Base-by-base conservation (phyloP, 30 jellyfish, hydroid and myxozoan species). In the Turritopsis dohrnii region DNA sequence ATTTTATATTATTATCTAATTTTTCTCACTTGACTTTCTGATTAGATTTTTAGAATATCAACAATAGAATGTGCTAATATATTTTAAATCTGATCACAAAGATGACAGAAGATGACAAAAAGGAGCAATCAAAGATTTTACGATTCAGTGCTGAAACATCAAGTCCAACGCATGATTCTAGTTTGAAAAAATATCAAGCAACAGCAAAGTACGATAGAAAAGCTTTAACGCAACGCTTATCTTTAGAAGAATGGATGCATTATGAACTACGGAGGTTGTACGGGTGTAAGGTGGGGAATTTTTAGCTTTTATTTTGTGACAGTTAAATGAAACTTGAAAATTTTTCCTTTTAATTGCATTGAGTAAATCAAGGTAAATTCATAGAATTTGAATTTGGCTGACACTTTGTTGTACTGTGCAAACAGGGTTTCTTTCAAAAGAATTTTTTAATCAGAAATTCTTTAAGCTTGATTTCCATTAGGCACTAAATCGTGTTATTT, bases 181-280 rank as follows among this genome's bases (percentile, higher is more conserved):
- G 85, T 77, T 21, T 85, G 71, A 41, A 41, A 41, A 91, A 91
- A 65, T 91, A 91, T 76, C 97, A 91, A 75, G 94, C 96, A 17
- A 91, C 97, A 19, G 97, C 96, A 0, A 91, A 91, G 79, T 91
- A 91, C 66, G 96, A 91, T 54, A 75, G 96, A 65, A 87, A 80
- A 80, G 84, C 96, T 26, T 89, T 91, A 71, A 87, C 86, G 84
- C 80, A 84, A 74, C 74, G 97, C 75, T 81, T 91, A 77, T 94
- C 84, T 29, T 74, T 91, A 27, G 97, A 91, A 72, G 97, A 87
- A 65, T 91, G 97, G 97, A 87, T 91, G 94, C 92, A 91, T 65
- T 83, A 83, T 82, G 96, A 91, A 71, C 71, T 91, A 54, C 80
- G 92, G 82, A 80, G 73, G 28, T 82, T 91, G 52, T 91, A 74